Evolutionary conservation across 2,113 vertebrate species (phyloP).

Genomic region (Odontesthes bonariensis): DNA sequence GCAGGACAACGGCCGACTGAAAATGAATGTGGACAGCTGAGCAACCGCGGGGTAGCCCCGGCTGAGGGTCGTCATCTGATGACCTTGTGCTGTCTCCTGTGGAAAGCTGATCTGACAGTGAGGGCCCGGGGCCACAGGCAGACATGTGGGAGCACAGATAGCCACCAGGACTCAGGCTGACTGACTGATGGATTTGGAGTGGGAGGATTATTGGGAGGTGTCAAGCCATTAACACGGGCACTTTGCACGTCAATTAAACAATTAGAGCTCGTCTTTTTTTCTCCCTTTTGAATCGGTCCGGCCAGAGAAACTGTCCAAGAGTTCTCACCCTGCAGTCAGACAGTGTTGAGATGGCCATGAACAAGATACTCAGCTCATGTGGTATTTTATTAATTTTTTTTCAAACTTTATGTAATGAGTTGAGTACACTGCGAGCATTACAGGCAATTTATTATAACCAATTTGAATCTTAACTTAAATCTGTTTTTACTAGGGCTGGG

Average conservation of each 20-base stretch:
- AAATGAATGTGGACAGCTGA: conserved; percentile 73
- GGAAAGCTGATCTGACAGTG: conserved; percentile 79
- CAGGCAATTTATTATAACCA: too few species aligned
- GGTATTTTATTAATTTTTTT: too few species aligned
- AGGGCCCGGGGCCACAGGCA: conserved; percentile 50
- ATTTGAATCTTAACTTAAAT: too few species aligned
- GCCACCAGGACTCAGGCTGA: conserved; percentile 31
- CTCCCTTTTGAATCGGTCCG: background rate
- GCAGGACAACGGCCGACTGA: conserved; percentile 47
- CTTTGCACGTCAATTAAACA: conserved; percentile 48
- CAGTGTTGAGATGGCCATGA: too few species aligned
- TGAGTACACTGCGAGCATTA: too few species aligned
- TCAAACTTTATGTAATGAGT: too few species aligned
- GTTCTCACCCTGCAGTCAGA: conserved; percentile 5
- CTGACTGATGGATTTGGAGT: conserved; percentile 18
- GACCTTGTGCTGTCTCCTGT: conserved; percentile 78
- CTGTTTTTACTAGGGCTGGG: too few species aligned
- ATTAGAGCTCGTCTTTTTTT: conserved; percentile 19
- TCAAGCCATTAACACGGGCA: background rate
- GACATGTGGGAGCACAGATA: conserved; percentile 38
- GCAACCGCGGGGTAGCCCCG: conserved; percentile 57
- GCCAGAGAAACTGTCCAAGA: background rate
- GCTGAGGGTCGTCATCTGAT: conserved; percentile 62
- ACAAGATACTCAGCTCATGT: too few species aligned
- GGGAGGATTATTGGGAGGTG: conserved; percentile 20